Evolutionary conservation across 2,888 invertebrate species (phyloP), one percentile per base, ranked within the genome.

Genomic region (Labia minor): DNA sequence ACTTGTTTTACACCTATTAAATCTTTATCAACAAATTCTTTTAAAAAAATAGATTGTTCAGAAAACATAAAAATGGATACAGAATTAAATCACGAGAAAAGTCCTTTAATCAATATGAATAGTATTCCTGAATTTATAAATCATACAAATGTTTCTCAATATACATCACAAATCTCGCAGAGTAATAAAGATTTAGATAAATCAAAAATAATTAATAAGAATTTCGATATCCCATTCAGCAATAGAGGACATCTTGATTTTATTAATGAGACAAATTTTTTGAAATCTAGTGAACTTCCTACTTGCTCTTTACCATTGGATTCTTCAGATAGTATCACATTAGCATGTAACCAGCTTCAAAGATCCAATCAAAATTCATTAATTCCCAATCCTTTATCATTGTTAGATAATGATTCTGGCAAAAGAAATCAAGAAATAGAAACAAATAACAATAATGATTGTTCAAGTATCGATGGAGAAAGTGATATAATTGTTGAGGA

Each of bases 401-500:
- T 14, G n/a, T 37, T 20, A 16, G 49, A 49, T 49, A 49, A n/a
- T 49, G 6, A 49, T 3, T n/a, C 14, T 49, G 49, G 14, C 2
- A 49, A 49, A 49, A 14, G 14, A 4, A 49, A 49, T 49, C 2
- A 16, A 3, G 16, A 49, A n/a, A 16, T 11, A 10, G 16, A 16
- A 49, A 49, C 6, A 3, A 20, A 61, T 37, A 65, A 26, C 11
- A 69, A 65, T 26, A 64, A 68, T 11, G 68, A 63, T 11, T 66
- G 67, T 20, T 67, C 66, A 10, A 70, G 70, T 66, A 26, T 63
- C n/a, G 68, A 67, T 67, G 68, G 68, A 16, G 70, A 70, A 16
- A 70, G 70, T 67, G 70, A 70, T 21, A 70, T 70, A 19, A 64
- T 70, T 62, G 70, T 70, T 10, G 70, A 69, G 61, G 70, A 70